Conservation (phyloP, 2,888 invertebrate species). For the Ypsolopha scabrella region DNA sequence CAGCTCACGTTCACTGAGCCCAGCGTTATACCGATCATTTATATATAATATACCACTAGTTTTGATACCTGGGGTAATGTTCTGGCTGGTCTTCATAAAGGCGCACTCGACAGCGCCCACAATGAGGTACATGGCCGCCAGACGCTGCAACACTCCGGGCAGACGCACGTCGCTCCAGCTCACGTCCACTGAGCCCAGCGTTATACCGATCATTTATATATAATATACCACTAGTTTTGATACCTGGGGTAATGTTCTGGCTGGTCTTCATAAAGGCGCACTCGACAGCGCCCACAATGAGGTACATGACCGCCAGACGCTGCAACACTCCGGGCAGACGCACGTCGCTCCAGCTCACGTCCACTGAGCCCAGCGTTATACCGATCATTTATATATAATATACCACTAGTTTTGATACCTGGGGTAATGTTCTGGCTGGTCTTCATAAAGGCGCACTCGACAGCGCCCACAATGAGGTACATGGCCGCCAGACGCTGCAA, state of each 20-base stretch:
- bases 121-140: too few species aligned
- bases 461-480: too few species aligned
- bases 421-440: slow-evolving; percentile 44
- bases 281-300: too few species aligned
- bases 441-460: slow-evolving; percentile 71
- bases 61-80: slow-evolving; percentile 26
- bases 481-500: slow-evolving; percentile 84
- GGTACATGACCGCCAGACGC: too few species aligned
- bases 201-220: too few species aligned
- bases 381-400: too few species aligned
- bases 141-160: slow-evolving; percentile 87
- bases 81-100: slow-evolving; percentile 56
- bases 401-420: slow-evolving; percentile 14
- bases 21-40: too few species aligned
- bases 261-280: too few species aligned
- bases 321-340: too few species aligned
- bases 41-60: too few species aligned
- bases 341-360: slow-evolving; percentile 66
- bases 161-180: slow-evolving; percentile 73
- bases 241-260: too few species aligned
- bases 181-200: slow-evolving; percentile 56
- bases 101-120: slow-evolving; percentile 77
- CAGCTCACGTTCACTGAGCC: slow-evolving; percentile 60
- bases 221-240: too few species aligned
- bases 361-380: slow-evolving; percentile 55